phyloP scores from a whole-genome alignment of 2,888 invertebrate genomes.

The Rhopalosiphum nymphaeae region DNA sequence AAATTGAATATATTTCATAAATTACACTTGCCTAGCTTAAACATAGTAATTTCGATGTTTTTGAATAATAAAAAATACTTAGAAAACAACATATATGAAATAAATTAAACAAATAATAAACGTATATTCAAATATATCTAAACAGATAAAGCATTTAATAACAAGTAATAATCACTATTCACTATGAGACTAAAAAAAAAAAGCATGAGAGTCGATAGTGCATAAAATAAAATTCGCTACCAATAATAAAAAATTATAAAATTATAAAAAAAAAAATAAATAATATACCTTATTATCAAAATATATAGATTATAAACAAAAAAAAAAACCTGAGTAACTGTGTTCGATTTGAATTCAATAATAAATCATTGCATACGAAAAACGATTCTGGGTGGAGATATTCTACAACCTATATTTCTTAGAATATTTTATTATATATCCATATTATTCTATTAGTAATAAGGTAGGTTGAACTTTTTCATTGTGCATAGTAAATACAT shows the following conservation, averaged over 20 bases:
- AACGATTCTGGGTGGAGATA: too few species aligned
- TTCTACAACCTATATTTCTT: too few species aligned
- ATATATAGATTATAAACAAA: not conserved
- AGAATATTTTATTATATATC: too few species aligned
- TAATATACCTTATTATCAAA: not conserved
- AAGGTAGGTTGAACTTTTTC: too few species aligned
- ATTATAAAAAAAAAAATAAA: not conserved
- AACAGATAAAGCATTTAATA: not conserved
- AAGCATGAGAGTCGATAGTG: not conserved
- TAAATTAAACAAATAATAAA: not conserved
- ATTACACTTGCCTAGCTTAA: too few species aligned
- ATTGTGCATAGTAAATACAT: too few species aligned
- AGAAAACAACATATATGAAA: not conserved
- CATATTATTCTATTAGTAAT: too few species aligned
- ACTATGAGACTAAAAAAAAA: not conserved
- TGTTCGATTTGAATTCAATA: too few species aligned
- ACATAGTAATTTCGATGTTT: not conserved
- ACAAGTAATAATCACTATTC: not conserved
- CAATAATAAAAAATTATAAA: not conserved
- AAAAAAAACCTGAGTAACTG: too few species aligned
- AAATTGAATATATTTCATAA: not conserved
- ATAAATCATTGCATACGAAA: too few species aligned
- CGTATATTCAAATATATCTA: too few species aligned
- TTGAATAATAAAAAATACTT: constrained; percentile 1
- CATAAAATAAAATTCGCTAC: not conserved